These are phyloP conservation scores for Mya arenaria DNA, from an alignment of 1,140 invertebrate genomes.

Conservation along the genomic window DNA sequence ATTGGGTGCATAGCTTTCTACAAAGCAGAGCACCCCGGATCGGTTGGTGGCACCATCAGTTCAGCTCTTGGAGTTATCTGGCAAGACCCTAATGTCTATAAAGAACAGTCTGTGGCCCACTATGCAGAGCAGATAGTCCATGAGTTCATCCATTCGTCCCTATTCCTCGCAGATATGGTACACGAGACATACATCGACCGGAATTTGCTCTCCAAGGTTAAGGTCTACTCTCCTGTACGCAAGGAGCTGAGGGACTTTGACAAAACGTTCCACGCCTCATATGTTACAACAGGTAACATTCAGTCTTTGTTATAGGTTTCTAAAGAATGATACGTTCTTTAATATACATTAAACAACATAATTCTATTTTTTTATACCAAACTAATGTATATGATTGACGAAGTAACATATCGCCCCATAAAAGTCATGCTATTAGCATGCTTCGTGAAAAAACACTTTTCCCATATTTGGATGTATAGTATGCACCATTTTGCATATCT, in stretches of 20 bases:
- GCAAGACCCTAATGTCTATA: neutral
- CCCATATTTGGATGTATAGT: too few relatives aligned
- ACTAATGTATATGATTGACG: too few relatives aligned
- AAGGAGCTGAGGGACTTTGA: slow-evolving; percentile 3
- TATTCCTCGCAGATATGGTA: slow-evolving; percentile 23
- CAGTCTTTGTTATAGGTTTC: too few relatives aligned
- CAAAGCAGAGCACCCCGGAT: neutral
- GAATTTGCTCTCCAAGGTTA: neutral
- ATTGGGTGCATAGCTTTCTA: slow-evolving; percentile 26
- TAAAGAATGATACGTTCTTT: too few relatives aligned
- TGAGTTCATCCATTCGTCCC: slow-evolving; percentile 17
- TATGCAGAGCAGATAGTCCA: slow-evolving; percentile 35
- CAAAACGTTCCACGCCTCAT: slow-evolving; percentile 21
- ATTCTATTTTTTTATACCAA: too few relatives aligned
- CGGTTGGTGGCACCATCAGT: slow-evolving; percentile 8
- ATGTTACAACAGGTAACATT: slow-evolving; percentile 28
- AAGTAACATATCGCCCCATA: too few relatives aligned
- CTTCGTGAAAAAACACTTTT: too few relatives aligned
- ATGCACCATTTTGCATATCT: too few relatives aligned
- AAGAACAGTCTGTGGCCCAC: neutral
- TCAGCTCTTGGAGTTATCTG: slow-evolving; percentile 26
- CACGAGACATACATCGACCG: neutral
- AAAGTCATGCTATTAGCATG: too few relatives aligned
- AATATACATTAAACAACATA: too few relatives aligned
- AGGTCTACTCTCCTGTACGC: slow-evolving; percentile 18